Base-by-base conservation (phyloP, 1,140 invertebrate genomes). In the Psilanteris sp. region DNA sequence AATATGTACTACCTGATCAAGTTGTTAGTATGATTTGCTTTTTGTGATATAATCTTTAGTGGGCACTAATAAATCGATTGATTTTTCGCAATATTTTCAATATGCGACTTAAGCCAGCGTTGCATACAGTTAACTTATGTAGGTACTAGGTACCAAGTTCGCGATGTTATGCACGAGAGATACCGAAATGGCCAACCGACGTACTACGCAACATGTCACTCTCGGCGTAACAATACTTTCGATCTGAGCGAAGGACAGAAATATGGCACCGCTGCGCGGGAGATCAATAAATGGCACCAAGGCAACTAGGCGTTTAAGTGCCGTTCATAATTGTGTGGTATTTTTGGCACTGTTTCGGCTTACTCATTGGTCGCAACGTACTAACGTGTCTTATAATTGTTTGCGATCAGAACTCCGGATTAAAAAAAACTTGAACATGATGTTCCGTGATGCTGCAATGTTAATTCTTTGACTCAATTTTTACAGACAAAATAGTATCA, bases 201-300 rank as follows among this genome's bases (percentile, higher is more conserved):
- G 43, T 27, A n/a, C 8, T 9, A 44, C 36, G 43, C 34, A 37
- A 50, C 48, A 24, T 70, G 50, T 57, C 44, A 61, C 68, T 54
- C 24, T 50, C 52, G 11, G 48, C 48, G 48, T 27, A 54, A 11
- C 24, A 29, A 31, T 43, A 29, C 50, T 59, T 66, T 61, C 61
- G 67, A 72, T 61, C 31, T 20, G 55, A 37, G 9, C 54, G 32
- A 59, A 61, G 59, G 50, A 27, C 57, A 59, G 76, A 78, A 78
- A 81, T 77, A 81, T 81, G 76, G 78, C 78, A 80, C 79, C 62
- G 54, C 29, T 57, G 71, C 68, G 74, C 64, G 52, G 26, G 61
- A 29, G 54, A 81, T 81, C 80, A 71, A 81, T 81, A 81, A 79
- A 79, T 78, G 80, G 78, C 75, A 81, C 78, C 77, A 41, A 14